Percentiles rank a stretch among this genome's conserved stretches.
Conservation (phyloP, 1,140 invertebrate species). For the Archivesica marissinica region DNA sequence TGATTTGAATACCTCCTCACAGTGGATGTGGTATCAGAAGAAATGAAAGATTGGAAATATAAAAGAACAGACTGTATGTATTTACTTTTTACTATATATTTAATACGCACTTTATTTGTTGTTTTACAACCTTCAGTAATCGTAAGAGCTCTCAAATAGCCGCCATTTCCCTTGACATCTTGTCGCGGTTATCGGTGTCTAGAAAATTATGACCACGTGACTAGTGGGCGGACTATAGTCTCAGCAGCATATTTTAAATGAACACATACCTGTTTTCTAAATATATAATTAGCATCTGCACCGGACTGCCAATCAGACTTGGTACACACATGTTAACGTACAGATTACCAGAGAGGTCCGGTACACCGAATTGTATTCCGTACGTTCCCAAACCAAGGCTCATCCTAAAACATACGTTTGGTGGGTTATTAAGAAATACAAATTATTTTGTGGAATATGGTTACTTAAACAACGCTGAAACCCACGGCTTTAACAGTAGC, state of each 20-base stretch:
- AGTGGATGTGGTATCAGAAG: too few species aligned
- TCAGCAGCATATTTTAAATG: too few species aligned
- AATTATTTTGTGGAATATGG: too few species aligned
- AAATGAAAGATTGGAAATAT: too few species aligned
- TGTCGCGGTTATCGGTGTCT: too few species aligned
- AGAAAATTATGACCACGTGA: too few species aligned
- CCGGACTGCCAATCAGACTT: not conserved
- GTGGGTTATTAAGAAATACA: too few species aligned
- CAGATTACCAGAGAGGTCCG: conserved; percentile 28
- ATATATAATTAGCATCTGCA: conserved; percentile 20
- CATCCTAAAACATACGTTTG: conserved; percentile 37
- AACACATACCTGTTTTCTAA: conserved; percentile 41
- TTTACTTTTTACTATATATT: not conserved
- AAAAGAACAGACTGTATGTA: too few species aligned
- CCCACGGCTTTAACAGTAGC: too few species aligned
- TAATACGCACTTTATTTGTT: not conserved
- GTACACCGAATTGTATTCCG: conserved; percentile 42
- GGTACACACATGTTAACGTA: conserved; percentile 28
- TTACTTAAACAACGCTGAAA: too few species aligned
- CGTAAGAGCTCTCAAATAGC: not conserved
- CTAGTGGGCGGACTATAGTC: too few species aligned
- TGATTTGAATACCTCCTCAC: too few species aligned
- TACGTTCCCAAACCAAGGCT: conserved; percentile 12
- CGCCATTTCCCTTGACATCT: not conserved
- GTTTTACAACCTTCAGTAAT: not conserved